Percentiles rank a stretch among this genome's conserved stretches.
These are phyloP conservation scores for Agonopterix heracliana DNA, from an alignment of 2,888 invertebrate species.

Conservation along the genomic window DNA sequence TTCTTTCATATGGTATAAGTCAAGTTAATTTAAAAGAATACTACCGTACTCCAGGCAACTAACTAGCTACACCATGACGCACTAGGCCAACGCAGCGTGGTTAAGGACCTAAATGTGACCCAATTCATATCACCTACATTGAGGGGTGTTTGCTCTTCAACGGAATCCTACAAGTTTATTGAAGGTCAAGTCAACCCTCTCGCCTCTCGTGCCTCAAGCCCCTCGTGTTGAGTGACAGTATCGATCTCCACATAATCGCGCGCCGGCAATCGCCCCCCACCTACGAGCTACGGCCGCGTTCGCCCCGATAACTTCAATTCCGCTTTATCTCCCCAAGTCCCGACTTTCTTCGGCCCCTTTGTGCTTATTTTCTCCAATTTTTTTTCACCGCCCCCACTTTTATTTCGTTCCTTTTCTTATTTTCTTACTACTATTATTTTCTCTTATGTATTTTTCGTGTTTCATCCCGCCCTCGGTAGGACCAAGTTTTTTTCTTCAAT, in stretches of 20 bases:
- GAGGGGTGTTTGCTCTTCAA: too few relatives aligned
- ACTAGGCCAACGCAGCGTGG: too few relatives aligned
- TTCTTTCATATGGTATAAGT: too few relatives aligned
- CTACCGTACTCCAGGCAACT: too few relatives aligned
- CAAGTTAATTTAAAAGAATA: too few relatives aligned
- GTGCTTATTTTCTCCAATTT: slow-evolving; percentile 73
- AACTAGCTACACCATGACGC: too few relatives aligned
- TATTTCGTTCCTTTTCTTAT: slow-evolving; percentile 63
- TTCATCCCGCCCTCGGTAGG: slow-evolving; percentile 44
- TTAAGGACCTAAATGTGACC: too few relatives aligned
- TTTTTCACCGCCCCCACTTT: slow-evolving; percentile 64
- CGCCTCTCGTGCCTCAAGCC: background rate
- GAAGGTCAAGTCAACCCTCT: background rate
- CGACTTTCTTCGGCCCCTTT: slow-evolving; percentile 69
- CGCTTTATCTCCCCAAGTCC: slow-evolving; percentile 69
- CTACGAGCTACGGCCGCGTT: slow-evolving; percentile 47
- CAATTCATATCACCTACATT: too few relatives aligned
- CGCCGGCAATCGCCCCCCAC: slow-evolving; percentile 57
- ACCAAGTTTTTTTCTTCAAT: slow-evolving; percentile 60
- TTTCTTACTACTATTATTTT: slow-evolving; percentile 71
- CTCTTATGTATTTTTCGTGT: slow-evolving; percentile 72
- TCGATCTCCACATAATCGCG: slow-evolving; percentile 69
- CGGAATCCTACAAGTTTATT: too few relatives aligned
- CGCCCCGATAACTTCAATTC: slow-evolving; percentile 75
- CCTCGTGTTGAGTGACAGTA: slow-evolving; percentile 61